Evolutionary conservation across 2,113 vertebrate species (phyloP).

Genomic region (Istiophorus platypterus): DNA sequence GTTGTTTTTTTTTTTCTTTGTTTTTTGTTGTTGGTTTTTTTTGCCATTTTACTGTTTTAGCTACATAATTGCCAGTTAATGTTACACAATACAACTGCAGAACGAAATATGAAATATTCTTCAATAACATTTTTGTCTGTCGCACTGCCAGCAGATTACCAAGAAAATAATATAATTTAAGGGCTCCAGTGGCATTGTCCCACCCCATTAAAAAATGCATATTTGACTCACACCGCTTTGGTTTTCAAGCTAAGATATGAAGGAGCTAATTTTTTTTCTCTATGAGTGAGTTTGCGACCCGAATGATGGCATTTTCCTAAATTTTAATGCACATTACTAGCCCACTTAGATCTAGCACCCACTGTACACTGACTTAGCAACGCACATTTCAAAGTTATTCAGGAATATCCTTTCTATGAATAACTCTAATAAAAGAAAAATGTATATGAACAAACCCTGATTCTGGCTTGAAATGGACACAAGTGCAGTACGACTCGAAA

Average conservation of each 20-base stretch:
- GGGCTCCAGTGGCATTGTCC: no score
- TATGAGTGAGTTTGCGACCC: constrained; percentile 4
- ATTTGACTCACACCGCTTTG: not conserved
- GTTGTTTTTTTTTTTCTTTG: no score
- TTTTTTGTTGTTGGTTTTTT: no score
- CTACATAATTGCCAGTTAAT: not conserved
- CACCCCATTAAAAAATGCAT: not conserved
- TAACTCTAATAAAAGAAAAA: not conserved
- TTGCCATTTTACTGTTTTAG: no score
- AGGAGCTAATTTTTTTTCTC: not conserved
- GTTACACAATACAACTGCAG: not conserved
- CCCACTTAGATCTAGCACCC: not conserved
- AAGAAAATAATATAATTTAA: not conserved
- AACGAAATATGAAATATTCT: not conserved
- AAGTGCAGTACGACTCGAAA: not conserved
- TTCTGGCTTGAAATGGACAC: not conserved
- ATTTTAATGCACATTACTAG: not conserved
- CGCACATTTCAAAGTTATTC: not conserved
- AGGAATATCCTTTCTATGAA: not conserved
- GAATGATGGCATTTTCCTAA: not conserved
- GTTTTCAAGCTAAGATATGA: not conserved
- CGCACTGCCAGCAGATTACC: not conserved
- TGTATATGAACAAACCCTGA: not conserved
- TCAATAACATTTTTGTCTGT: not conserved
- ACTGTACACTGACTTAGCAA: not conserved